phyloP scores from a whole-genome alignment of 35 echinoderm and acorn worm species.

The Patiria miniata region DNA sequence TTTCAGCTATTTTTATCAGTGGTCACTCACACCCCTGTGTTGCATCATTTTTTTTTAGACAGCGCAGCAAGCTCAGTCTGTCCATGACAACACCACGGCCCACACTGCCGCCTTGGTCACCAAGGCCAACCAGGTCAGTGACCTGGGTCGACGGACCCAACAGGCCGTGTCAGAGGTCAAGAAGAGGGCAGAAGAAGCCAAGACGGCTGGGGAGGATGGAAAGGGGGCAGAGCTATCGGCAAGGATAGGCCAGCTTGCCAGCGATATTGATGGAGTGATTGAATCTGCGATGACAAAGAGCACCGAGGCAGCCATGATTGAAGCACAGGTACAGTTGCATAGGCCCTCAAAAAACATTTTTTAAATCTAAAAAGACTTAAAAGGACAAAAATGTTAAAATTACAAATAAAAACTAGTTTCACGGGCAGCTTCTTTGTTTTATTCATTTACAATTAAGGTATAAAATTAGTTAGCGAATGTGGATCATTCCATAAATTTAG shows the following conservation, averaged over 20 bases:
- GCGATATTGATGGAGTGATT: slow-evolving; percentile 32
- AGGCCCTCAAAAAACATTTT: no score
- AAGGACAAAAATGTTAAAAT: no score
- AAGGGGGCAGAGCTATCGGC: background rate
- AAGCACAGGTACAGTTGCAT: background rate
- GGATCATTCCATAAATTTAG: no score
- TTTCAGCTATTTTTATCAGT: no score
- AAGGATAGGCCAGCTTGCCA: background rate
- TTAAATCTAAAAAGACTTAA: no score
- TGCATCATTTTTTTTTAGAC: slow-evolving; percentile 20
- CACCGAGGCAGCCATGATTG: background rate
- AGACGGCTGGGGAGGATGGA: background rate
- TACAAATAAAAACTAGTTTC: no score
- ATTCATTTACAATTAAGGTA: no score
- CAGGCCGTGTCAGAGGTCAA: slow-evolving; percentile 2
- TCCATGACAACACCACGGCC: slow-evolving; percentile 81
- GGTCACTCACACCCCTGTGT: no score
- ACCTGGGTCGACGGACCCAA: background rate
- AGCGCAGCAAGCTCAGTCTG: slow-evolving; percentile 54
- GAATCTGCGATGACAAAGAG: slow-evolving; percentile 15
- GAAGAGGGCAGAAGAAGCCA: background rate
- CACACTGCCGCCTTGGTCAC: slow-evolving; percentile 55
- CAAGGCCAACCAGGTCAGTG: slow-evolving; percentile 32
- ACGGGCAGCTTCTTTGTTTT: no score
- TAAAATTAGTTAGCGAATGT: no score